These are phyloP conservation scores for Macrophya alboannulata DNA, from an alignment of 2,888 invertebrate genomes.

Conservation along the genomic window DNA sequence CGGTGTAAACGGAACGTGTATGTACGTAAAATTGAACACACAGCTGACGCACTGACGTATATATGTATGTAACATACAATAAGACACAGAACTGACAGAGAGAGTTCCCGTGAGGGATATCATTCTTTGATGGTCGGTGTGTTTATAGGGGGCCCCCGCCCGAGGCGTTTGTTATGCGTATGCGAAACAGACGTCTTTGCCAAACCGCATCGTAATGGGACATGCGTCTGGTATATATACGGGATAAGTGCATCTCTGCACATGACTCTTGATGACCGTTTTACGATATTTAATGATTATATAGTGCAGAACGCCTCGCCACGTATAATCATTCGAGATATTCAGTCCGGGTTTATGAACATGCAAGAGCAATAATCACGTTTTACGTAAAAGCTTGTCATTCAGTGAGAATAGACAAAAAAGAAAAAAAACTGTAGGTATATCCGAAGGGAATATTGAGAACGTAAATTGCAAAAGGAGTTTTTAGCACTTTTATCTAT, in stretches of 20 bases:
- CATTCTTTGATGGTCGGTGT: slow-evolving; percentile 29
- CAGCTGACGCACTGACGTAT: not conserved
- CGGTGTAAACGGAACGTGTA: slow-evolving; percentile 22
- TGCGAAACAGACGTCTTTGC: slow-evolving; percentile 23
- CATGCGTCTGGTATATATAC: not conserved
- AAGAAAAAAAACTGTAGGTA: no score
- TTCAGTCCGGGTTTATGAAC: not conserved
- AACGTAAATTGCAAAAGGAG: no score
- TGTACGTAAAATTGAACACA: slow-evolving; percentile 35
- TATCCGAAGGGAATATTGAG: not conserved
- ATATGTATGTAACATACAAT: not conserved
- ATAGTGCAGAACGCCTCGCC: not conserved
- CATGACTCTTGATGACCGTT: slow-evolving; percentile 10
- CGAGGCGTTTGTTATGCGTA: not conserved
- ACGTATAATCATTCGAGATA: not conserved
- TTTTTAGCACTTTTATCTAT: no score
- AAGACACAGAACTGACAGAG: not conserved
- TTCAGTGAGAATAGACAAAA: not conserved
- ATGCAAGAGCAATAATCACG: not conserved
- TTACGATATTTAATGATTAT: slow-evolving; percentile 21
- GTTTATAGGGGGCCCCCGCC: not conserved
- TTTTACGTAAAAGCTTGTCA: not conserved
- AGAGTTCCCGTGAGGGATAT: not conserved
- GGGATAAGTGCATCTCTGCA: slow-evolving; percentile 43
- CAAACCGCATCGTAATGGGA: slow-evolving; percentile 2